Evolutionary conservation across 1,140 invertebrate genomes (phyloP).

Genomic region (Diorhabda carinulata): DNA sequence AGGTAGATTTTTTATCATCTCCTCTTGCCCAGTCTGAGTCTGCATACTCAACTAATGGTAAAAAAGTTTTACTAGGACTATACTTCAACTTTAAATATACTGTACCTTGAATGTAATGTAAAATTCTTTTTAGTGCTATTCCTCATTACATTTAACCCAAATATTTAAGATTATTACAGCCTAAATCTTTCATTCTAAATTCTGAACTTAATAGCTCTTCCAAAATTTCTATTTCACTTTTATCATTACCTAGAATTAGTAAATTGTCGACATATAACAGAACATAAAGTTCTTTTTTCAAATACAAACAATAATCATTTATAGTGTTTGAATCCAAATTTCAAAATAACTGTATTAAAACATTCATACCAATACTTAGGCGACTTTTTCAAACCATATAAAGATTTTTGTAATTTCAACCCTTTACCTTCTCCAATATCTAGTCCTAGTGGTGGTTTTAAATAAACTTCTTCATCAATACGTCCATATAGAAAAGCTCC

Average conservation of each 20-base stretch:
- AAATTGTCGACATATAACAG: slow-evolving; percentile 41
- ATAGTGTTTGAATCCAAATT: slow-evolving; percentile 20
- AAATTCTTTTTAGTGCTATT: not conserved
- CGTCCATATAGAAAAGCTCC: slow-evolving; percentile 36
- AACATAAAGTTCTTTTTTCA: slow-evolving; percentile 30
- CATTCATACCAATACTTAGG: slow-evolving; percentile 4
- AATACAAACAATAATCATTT: slow-evolving; percentile 40
- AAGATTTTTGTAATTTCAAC: slow-evolving; percentile 29
- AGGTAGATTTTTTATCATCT: slow-evolving; percentile 36
- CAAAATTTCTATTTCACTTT: slow-evolving; percentile 13
- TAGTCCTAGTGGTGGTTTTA: slow-evolving; percentile 41
- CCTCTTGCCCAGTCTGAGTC: slow-evolving; percentile 41
- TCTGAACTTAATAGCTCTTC: slow-evolving; percentile 20
- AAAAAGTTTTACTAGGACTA: slow-evolving; percentile 26
- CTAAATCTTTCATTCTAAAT: slow-evolving; percentile 35
- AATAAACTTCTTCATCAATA: slow-evolving; percentile 41
- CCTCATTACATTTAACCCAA: slow-evolving; percentile 20
- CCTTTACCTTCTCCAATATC: slow-evolving; percentile 27
- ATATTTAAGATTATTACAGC: slow-evolving; percentile 23
- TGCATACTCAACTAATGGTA: slow-evolving; percentile 36
- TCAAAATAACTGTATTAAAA: slow-evolving; percentile 12
- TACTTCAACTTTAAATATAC: not conserved
- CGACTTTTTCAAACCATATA: slow-evolving; percentile 6
- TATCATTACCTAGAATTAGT: slow-evolving; percentile 32
- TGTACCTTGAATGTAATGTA: not conserved